A percentile compares a stretch with the other conserved stretches of the same genome.
phyloP scores from a whole-genome alignment of 1,140 invertebrate genomes.

The Ganaspis sp. region DNA sequence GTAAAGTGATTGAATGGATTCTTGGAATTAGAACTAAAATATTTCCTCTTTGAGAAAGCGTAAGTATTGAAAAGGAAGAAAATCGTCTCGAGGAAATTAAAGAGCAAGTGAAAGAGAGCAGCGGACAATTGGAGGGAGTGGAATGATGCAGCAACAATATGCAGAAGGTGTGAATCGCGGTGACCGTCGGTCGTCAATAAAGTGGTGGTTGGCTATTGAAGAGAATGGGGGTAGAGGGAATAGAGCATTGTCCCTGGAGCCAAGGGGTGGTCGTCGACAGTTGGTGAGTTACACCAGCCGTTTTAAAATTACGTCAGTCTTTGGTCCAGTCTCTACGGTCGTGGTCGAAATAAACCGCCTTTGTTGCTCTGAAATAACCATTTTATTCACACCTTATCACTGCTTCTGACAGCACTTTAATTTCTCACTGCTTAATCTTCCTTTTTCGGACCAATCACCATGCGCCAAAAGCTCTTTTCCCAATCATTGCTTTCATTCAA shows the following conservation, averaged over 20 bases:
- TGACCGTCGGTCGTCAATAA: conserved; percentile 23
- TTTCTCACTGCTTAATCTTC: too few species aligned
- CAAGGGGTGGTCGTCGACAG: conserved; percentile 14
- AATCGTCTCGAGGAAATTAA: background rate
- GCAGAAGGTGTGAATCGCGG: conserved; percentile 26
- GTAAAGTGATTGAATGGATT: too few species aligned
- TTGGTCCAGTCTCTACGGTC: background rate
- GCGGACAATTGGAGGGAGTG: background rate
- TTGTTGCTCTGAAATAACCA: conserved; percentile 11
- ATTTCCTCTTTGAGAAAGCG: too few species aligned
- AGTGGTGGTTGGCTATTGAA: conserved; percentile 17
- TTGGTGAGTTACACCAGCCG: conserved; percentile 30
- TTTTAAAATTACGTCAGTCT: conserved; percentile 25
- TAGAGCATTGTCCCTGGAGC: conserved; percentile 12
- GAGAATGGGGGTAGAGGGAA: conserved; percentile 19
- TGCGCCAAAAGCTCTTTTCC: too few species aligned
- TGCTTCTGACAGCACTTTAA: too few species aligned
- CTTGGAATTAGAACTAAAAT: too few species aligned
- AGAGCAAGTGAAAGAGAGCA: conserved; percentile 14
- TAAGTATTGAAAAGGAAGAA: background rate
- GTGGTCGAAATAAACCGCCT: conserved; percentile 25
- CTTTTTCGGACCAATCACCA: too few species aligned
- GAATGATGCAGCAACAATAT: conserved; percentile 9
- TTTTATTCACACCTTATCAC: conserved; percentile 23
- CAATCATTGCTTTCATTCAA: too few species aligned